These are phyloP conservation scores for Cephus spinipes DNA, from an alignment of 2,888 invertebrate species.

Conservation along the genomic window DNA sequence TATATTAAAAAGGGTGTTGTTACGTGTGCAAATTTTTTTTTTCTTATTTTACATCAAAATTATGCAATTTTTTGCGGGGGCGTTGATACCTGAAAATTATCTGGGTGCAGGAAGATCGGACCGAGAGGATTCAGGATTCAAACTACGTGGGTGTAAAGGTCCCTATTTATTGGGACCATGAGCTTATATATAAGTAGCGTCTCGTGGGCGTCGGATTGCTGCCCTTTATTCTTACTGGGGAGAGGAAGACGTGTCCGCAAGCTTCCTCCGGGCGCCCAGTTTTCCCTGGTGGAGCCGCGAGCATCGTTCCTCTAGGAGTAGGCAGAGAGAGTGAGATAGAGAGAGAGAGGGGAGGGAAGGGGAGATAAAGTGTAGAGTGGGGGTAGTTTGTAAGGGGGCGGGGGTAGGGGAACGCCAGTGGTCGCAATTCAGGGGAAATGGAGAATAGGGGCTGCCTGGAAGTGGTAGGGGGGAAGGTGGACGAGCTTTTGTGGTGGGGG, in stretches of 20 bases:
- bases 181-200: not conserved
- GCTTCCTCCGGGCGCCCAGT: not conserved
- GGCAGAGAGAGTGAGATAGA: constrained; percentile 11
- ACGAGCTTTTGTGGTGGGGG: not conserved
- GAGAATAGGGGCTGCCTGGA: no score
- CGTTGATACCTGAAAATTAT: no score
- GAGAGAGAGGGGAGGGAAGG: constrained; percentile 5
- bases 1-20: no score
- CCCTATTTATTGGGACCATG: not conserved
- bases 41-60: no score
- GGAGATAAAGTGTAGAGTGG: constrained; percentile 30
- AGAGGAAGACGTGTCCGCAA: constrained; percentile 1
- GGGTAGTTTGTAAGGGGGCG: constrained; percentile 36
- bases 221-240: constrained; percentile 1
- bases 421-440: no score
- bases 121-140: not conserved
- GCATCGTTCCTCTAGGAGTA: constrained; percentile 4
- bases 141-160: not conserved
- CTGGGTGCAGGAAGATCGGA: no score
- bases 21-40: no score
- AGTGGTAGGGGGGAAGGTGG: no score
- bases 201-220: constrained; percentile 4
- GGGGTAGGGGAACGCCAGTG: no score
- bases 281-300: not conserved
- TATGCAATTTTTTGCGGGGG: no score